Percentiles rank a stretch among this genome's conserved stretches.
These are phyloP conservation scores for Tanaodytes sp. DNA, from an alignment of 2,888 invertebrate genomes.

Conservation along the genomic window DNA sequence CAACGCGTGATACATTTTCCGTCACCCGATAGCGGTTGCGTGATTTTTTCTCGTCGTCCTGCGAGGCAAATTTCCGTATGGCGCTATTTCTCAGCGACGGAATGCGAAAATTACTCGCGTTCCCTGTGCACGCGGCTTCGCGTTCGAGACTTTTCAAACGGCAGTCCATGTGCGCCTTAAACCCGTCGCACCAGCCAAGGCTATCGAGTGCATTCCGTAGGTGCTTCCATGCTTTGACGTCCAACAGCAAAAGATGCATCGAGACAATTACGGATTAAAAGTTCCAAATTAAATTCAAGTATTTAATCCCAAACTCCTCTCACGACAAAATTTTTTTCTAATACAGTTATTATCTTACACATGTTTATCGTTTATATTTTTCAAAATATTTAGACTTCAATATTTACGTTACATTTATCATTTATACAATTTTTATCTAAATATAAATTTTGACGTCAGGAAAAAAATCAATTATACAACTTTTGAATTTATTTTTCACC, in stretches of 20 bases:
- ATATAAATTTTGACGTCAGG: too few relatives aligned
- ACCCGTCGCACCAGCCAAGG: conserved; percentile 67
- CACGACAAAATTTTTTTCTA: too few relatives aligned
- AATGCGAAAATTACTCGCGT: conserved; percentile 46
- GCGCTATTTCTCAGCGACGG: conserved; percentile 46
- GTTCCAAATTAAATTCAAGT: not conserved
- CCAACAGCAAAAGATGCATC: conserved; percentile 24
- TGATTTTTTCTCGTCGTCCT: conserved; percentile 39
- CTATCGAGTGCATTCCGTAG: conserved; percentile 68
- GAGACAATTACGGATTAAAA: not conserved
- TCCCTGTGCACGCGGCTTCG: conserved; percentile 42
- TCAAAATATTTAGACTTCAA: too few relatives aligned
- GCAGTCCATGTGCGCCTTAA: conserved; percentile 54
- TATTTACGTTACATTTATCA: too few relatives aligned
- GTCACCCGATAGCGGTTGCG: too few relatives aligned
- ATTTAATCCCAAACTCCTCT: too few relatives aligned
- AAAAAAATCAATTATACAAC: too few relatives aligned
- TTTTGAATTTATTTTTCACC: too few relatives aligned
- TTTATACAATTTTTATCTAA: too few relatives aligned
- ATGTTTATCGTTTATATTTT: too few relatives aligned
- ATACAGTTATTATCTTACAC: too few relatives aligned
- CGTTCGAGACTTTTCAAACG: conserved; percentile 58
- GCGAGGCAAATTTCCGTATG: conserved; percentile 42
- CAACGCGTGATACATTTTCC: too few relatives aligned
- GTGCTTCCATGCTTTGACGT: conserved; percentile 52